Evolutionary conservation across 1,140 invertebrate genomes (phyloP).

Genomic region (Meloidogyne hapla): DNA sequence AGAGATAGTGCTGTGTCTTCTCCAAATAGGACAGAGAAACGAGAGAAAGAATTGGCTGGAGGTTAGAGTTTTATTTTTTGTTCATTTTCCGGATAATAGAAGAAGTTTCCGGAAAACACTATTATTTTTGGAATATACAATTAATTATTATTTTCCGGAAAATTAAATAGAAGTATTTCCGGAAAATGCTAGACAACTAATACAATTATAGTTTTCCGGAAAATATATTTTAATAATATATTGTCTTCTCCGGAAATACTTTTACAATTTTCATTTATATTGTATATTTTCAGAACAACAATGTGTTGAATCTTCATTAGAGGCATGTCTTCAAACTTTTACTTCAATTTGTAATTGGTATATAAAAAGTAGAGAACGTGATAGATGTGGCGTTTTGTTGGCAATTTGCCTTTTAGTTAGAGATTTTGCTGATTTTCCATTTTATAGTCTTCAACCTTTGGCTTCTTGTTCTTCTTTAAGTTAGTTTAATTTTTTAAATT

Average conservation of each 20-base stretch:
- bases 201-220: slow-evolving; percentile 14
- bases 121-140: too few relatives aligned
- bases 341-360: slow-evolving; percentile 47
- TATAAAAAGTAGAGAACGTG: slow-evolving; percentile 34
- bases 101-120: slow-evolving; percentile 4
- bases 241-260: not conserved
- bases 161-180: slow-evolving; percentile 7
- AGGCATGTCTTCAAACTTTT: slow-evolving; percentile 50
- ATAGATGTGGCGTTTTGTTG: slow-evolving; percentile 46
- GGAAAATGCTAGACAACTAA: too few relatives aligned
- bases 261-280: too few relatives aligned
- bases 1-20: not conserved
- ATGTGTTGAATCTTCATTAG: slow-evolving; percentile 54
- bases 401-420: slow-evolving; percentile 41
- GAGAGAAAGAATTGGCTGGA: slow-evolving; percentile 22
- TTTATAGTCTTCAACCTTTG: slow-evolving; percentile 46
- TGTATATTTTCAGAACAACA: slow-evolving; percentile 53
- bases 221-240: slow-evolving; percentile 5
- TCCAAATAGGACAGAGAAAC: slow-evolving; percentile 14
- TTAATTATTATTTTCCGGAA: slow-evolving; percentile 2
- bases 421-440: slow-evolving; percentile 59
- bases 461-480: not conserved
- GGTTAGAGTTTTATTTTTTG: not conserved
- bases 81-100: too few relatives aligned
- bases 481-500: not conserved